Base-by-base conservation (phyloP, 64 coral and sea anemone genomes). In the Porites australiensis region DNA sequence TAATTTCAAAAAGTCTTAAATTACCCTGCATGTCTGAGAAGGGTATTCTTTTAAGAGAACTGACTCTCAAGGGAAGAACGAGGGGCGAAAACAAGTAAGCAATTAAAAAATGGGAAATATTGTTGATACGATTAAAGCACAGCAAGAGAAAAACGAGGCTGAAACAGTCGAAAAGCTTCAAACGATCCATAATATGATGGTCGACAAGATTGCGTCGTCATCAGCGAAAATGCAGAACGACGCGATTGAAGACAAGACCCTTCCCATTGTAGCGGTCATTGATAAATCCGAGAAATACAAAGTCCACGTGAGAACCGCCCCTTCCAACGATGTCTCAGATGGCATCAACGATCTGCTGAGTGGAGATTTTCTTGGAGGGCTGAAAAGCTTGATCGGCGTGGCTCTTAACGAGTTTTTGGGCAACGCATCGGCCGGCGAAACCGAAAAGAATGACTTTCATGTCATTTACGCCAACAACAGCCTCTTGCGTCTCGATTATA, bases 401-500 rank as follows among this genome's bases (percentile, higher is more conserved):
- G 89, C 21, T 1, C 18, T 91, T 6, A 19, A 91, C 60, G 64
- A 69, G 64, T 51, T 91, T 4, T 22, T 91, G 47, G 89, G 89
- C 19, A 82, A 91, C 10, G 19, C 49, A 44, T 53, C 89, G 2
- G 89, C 48, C 4, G 66, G 78, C 51, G 77, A 71, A 50, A 67
- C 49, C 44, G 89, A 91, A 47, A 70, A 81, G 58, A 37, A 15
- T 6, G 47, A 47, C 57, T 82, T 81, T 66, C 68, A 81, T n/a
- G 54, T 91, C 1, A 68, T 91, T 0, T 91, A n/a, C 69, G 76
- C 78, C 23, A 82, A 82, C 22, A 91, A 83, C 64, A 91, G 77
- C 75, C 77, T 91, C 13, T 66, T 91, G 21, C 78, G 89, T 3
- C 55, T 82, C 6, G 78, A 91, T 14, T 91, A 82, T 50, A 72